phyloP scores from a whole-genome alignment of 2,797 vertebrate species.

The Pteropus rufus region DNA sequence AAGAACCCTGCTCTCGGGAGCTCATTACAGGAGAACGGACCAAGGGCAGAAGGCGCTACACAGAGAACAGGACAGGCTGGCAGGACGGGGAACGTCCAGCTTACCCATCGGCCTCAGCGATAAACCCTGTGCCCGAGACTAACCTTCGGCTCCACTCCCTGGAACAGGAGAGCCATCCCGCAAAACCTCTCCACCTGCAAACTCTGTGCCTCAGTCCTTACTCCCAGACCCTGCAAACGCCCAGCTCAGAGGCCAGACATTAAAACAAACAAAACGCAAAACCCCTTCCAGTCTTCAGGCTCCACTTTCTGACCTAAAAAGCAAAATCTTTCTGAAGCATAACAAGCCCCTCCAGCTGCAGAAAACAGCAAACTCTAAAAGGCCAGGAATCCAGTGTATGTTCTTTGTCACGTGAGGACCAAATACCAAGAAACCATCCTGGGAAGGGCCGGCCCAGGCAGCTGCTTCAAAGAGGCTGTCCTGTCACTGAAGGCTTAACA shows the following conservation, averaged over 20 bases:
- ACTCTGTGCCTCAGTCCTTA: neutral
- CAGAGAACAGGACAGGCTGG: neutral
- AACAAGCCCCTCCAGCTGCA: neutral
- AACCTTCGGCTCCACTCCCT: fast-evolving
- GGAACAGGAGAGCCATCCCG: neutral
- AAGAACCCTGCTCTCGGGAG: neutral
- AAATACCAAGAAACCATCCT: neutral
- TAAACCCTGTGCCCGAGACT: neutral
- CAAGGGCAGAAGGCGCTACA: fast-evolving
- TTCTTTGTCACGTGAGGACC: neutral
- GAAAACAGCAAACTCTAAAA: neutral
- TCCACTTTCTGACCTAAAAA: neutral
- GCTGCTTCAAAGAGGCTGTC: neutral
- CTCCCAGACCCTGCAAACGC: neutral
- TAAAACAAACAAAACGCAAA: neutral
- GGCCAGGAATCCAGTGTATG: neutral
- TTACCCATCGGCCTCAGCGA: fast-evolving
- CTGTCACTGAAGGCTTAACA: neutral
- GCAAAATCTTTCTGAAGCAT: neutral
- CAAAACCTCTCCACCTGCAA: fast-evolving
- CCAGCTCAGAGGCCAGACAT: neutral
- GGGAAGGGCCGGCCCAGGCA: neutral
- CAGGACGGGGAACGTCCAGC: neutral
- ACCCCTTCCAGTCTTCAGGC: neutral
- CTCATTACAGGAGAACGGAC: neutral